Conservation (phyloP, 2,113 vertebrate genomes). For the Coptodon bakossiorum region DNA sequence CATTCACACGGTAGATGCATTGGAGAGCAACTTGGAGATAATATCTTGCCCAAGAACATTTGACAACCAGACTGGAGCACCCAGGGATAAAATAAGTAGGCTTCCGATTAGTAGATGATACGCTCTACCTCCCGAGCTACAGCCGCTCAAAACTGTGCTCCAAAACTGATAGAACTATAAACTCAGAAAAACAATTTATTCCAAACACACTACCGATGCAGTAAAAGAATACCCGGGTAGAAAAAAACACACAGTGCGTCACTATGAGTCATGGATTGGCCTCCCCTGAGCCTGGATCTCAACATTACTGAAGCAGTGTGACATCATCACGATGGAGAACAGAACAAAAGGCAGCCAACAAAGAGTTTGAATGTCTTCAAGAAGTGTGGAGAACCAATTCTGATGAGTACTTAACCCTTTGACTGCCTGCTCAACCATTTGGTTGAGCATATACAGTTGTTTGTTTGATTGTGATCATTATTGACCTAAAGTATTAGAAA, state of each 20-base stretch:
- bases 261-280: background rate
- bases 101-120: background rate
- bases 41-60: background rate
- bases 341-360: background rate
- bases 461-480: too few species aligned
- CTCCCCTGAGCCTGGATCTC: background rate
- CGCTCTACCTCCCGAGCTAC: background rate
- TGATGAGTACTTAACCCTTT: background rate
- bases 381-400: background rate
- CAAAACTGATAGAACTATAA: background rate
- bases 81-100: background rate
- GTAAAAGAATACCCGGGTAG: fast-evolving
- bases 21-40: background rate
- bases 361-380: background rate
- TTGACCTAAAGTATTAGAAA: too few species aligned
- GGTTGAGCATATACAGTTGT: too few species aligned
- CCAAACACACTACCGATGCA: background rate
- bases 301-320: background rate
- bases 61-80: background rate
- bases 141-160: background rate
- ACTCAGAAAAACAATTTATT: background rate
- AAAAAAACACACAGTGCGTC: background rate
- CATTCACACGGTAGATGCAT: background rate
- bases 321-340: background rate
- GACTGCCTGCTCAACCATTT: too few species aligned